A percentile compares a stretch with the other conserved stretches of the same genome.
These are phyloP conservation scores for Rachycentron canadum DNA, from an alignment of 2,797 vertebrate genomes.

Conservation along the genomic window DNA sequence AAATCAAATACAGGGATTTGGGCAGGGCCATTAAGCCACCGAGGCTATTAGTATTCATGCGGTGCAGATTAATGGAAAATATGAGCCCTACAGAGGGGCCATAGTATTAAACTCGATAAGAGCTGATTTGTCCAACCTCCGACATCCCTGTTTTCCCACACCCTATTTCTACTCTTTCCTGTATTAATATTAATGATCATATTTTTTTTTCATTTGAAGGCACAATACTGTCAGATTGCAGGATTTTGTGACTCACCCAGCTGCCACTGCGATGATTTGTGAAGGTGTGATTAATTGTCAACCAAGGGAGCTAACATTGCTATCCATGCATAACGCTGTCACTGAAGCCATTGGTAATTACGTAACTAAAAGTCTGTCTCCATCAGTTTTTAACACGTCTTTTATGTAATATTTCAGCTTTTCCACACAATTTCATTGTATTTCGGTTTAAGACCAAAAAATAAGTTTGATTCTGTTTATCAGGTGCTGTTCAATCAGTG, in stretches of 20 bases:
- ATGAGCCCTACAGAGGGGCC: conserved; percentile 79
- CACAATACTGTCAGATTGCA: conserved; percentile 68
- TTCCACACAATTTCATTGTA: neutral
- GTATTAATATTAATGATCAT: conserved; percentile 84
- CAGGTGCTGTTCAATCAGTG: neutral
- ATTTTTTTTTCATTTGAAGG: conserved; percentile 66
- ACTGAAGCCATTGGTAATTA: conserved; percentile 44
- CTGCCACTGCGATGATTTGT: conserved; percentile 61
- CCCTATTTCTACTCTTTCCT: conserved; percentile 65
- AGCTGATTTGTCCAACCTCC: conserved; percentile 81
- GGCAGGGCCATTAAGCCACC: conserved; percentile 83
- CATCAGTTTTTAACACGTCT: neutral
- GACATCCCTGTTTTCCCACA: conserved; percentile 76
- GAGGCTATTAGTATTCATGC: conserved; percentile 87
- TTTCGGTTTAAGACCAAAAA: neutral
- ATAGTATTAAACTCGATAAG: conserved; percentile 85
- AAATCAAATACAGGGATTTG: conserved; percentile 87
- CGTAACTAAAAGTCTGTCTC: neutral
- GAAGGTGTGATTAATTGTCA: conserved; percentile 71
- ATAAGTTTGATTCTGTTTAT: neutral
- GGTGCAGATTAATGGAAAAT: conserved; percentile 84
- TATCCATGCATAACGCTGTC: conserved; percentile 45
- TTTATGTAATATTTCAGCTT: neutral
- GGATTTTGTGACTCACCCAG: conserved; percentile 60
- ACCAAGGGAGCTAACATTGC: conserved; percentile 37